Percentiles rank a stretch among this genome's conserved stretches.
These are phyloP conservation scores for Holacanthella duospinosa DNA, from an alignment of 2,888 invertebrate species.

Conservation along the genomic window DNA sequence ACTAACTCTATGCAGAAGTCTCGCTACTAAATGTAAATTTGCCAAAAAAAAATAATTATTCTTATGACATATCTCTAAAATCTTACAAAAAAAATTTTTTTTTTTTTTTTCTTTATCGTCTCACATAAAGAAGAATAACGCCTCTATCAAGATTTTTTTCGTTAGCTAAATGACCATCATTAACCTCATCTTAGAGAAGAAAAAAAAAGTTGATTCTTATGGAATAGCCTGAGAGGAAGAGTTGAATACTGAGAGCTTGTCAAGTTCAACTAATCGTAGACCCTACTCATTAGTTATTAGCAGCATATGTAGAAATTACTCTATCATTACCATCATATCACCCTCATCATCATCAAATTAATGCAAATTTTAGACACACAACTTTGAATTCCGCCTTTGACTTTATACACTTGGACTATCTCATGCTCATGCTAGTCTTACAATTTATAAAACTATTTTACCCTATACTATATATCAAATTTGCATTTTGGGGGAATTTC, in stretches of 20 bases:
- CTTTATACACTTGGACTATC: too few relatives aligned
- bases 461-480: too few relatives aligned
- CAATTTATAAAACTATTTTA: not conserved
- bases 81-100: too few relatives aligned
- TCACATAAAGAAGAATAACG: constrained; percentile 10
- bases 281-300: not conserved
- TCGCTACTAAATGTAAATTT: constrained; percentile 4
- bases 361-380: not conserved
- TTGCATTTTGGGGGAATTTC: too few relatives aligned
- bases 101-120: too few relatives aligned
- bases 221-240: not conserved
- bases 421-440: not conserved
- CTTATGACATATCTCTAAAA: not conserved
- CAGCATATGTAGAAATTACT: not conserved
- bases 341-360: not conserved
- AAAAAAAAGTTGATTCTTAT: not conserved
- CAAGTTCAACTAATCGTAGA: not conserved
- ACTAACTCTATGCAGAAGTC: too few relatives aligned
- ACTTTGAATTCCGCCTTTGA: too few relatives aligned
- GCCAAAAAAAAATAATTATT: not conserved
- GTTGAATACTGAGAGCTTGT: not conserved
- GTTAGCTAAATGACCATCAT: constrained; percentile 17
- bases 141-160: constrained; percentile 17
- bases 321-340: not conserved
- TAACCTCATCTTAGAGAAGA: constrained; percentile 20